These are phyloP conservation scores for Metaphire vulgaris DNA, from an alignment of 1,140 invertebrate genomes.

Conservation along the genomic window DNA sequence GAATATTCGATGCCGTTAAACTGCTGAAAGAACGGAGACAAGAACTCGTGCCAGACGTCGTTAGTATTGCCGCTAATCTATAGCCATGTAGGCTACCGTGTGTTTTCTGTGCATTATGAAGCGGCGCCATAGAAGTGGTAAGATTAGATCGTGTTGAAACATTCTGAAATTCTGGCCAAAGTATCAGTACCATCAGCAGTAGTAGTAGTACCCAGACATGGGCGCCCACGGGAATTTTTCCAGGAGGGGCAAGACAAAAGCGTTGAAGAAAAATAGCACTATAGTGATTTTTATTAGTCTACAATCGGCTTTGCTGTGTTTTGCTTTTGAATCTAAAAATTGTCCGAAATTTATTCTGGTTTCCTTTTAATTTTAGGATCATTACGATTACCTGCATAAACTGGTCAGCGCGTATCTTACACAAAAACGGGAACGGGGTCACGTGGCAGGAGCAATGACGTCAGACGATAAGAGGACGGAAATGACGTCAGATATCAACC, in stretches of 20 bases:
- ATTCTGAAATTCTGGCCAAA: neutral
- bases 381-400: neutral
- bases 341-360: neutral
- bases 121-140: neutral
- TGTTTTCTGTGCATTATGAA: neutral
- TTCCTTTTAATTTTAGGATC: neutral
- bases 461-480: neutral
- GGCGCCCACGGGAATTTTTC: neutral
- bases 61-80: neutral
- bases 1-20: neutral
- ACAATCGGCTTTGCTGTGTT: neutral
- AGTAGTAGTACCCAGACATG: neutral
- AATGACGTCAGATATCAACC: neutral
- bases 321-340: neutral
- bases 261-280: neutral
- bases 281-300: too few species aligned
- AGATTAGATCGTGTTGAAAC: neutral
- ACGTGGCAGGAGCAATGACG: neutral
- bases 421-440: neutral
- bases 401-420: neutral
- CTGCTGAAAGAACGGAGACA: neutral
- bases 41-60: neutral
- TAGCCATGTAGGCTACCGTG: neutral
- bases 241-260: neutral
- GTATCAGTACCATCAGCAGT: neutral